These are phyloP conservation scores for Tenthredo scrophulariae DNA, from an alignment of 2,888 invertebrate genomes.

Conservation along the genomic window DNA sequence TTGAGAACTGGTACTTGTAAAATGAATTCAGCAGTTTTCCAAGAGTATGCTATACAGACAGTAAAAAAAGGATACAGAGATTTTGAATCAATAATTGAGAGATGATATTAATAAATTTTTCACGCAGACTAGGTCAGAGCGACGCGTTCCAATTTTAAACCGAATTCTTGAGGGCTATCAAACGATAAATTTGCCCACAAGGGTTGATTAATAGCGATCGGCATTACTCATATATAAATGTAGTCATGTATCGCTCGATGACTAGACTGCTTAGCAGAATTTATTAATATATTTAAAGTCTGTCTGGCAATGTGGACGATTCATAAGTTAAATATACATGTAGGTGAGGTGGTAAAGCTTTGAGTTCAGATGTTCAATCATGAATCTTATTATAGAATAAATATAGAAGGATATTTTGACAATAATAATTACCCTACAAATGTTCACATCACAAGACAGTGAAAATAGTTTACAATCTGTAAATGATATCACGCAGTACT, in stretches of 20 bases:
- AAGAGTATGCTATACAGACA: conserved; percentile 12
- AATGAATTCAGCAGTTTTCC: not conserved
- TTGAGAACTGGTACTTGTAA: not conserved
- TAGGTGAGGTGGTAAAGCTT: not conserved
- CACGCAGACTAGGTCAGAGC: conserved; percentile 22
- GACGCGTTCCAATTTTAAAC: not conserved
- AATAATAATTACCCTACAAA: not conserved
- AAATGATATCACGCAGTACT: not conserved
- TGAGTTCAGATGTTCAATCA: not conserved
- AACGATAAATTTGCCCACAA: not conserved
- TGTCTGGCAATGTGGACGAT: conserved; percentile 38
- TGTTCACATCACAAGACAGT: conserved; percentile 3
- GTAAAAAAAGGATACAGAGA: conserved; percentile 11
- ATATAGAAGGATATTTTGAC: not conserved
- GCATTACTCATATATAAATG: not conserved
- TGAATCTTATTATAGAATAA: not conserved
- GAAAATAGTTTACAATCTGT: not conserved
- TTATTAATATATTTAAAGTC: conserved; percentile 39
- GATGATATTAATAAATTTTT: conserved; percentile 21
- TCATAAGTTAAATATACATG: conserved; percentile 32
- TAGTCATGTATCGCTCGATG: not conserved
- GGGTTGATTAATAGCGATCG: not conserved
- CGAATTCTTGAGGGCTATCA: not conserved
- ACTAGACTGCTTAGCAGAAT: conserved; percentile 21
- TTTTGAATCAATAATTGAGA: conserved; percentile 13